phyloP scores from a whole-genome alignment of 2,797 vertebrate genomes.

The Anabas testudineus region DNA sequence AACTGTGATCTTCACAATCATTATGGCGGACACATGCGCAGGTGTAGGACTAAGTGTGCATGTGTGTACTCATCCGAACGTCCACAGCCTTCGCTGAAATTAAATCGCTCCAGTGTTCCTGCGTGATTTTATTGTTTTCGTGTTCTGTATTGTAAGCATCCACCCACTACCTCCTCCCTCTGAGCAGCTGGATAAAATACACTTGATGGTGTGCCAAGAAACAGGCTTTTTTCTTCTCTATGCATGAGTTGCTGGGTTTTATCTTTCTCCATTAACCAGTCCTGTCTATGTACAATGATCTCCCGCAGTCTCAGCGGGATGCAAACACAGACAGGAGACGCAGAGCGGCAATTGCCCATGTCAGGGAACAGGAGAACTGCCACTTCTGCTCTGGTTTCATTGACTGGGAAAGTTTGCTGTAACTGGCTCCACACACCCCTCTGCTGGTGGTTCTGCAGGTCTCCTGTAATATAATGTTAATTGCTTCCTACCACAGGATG shows the following conservation, averaged over 20 bases:
- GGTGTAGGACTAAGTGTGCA: constrained; percentile 48
- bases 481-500: constrained; percentile 14
- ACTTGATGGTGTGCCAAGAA: constrained; percentile 69
- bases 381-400: constrained; percentile 61
- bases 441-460: constrained; percentile 52
- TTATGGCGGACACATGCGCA: constrained; percentile 29
- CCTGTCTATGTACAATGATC: constrained; percentile 60
- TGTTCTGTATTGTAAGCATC: constrained; percentile 58
- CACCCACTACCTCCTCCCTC: constrained; percentile 62
- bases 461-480: background rate
- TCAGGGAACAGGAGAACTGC: constrained; percentile 64
- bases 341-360: constrained; percentile 57
- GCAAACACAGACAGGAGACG: constrained; percentile 54
- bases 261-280: constrained; percentile 68
- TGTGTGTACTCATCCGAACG: constrained; percentile 29
- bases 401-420: constrained; percentile 23
- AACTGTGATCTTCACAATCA: constrained; percentile 17
- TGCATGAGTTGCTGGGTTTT: constrained; percentile 60
- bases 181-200: constrained; percentile 74
- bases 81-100: constrained; percentile 47
- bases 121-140: constrained; percentile 71
- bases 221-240: constrained; percentile 42
- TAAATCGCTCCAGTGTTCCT: constrained; percentile 60
- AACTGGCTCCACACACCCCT: constrained; percentile 40
- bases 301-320: constrained; percentile 63